Percentiles rank a stretch among this genome's conserved stretches.
Evolutionary conservation across 2,888 invertebrate genomes (phyloP).

Genomic region (Spilarctia lutea): DNA sequence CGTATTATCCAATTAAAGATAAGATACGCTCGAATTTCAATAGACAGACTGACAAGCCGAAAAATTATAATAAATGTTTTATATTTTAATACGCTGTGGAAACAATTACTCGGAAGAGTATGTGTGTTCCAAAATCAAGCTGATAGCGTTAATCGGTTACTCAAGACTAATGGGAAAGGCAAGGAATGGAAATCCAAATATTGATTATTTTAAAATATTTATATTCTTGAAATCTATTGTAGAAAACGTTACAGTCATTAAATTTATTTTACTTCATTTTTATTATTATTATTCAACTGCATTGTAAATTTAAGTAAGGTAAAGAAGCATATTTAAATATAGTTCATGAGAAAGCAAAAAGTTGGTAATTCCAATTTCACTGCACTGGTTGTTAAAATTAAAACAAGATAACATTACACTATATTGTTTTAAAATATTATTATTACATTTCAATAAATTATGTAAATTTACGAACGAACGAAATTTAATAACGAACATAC

Average conservation of each 20-base stretch:
- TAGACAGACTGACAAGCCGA: slow-evolving; percentile 82
- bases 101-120: slow-evolving; percentile 71
- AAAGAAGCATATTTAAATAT: background rate
- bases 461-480: no score
- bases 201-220: background rate
- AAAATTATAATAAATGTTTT: slow-evolving; percentile 82
- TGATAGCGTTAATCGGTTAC: slow-evolving; percentile 23
- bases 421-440: no score
- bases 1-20: slow-evolving; percentile 82
- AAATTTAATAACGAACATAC: no score
- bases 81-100: slow-evolving; percentile 74
- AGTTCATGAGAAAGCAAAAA: background rate
- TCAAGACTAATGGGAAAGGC: background rate
- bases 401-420: background rate
- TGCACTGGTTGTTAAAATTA: background rate
- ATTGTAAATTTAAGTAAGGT: background rate
- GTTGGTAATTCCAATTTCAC: background rate
- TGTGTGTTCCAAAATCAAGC: slow-evolving; percentile 42
- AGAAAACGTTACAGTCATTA: background rate
- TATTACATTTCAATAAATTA: no score
- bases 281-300: background rate
- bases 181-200: background rate
- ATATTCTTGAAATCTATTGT: no score
- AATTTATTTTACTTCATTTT: background rate
- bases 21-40: slow-evolving; percentile 84